Evolutionary conservation across 2,797 vertebrate genomes (phyloP).

Genomic region (Phrynocephalus vlangalii): DNA sequence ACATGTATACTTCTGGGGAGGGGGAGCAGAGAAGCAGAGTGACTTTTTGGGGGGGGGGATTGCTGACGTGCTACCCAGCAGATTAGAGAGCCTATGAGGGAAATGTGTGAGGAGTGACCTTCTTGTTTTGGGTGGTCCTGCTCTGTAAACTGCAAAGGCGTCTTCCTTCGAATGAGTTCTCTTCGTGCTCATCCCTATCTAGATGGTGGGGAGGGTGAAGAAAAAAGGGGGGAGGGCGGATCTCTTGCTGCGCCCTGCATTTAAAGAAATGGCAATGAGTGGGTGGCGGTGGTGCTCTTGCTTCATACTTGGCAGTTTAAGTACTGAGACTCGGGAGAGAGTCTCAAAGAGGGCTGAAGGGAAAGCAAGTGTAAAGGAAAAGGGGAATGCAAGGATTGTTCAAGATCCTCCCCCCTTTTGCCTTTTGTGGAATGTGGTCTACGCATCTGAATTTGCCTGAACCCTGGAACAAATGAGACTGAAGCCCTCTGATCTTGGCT

Average conservation of each 20-base stretch:
- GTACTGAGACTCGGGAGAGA: constrained; percentile 48
- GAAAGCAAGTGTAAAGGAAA: constrained; percentile 34
- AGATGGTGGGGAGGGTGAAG: constrained; percentile 57
- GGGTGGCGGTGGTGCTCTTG: constrained; percentile 64
- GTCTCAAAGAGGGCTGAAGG: constrained; percentile 29
- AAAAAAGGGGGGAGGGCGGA: not conserved
- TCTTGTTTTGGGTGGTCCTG: constrained; percentile 79
- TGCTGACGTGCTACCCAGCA: constrained; percentile 69
- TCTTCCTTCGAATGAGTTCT: constrained; percentile 77
- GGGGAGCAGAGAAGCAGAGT: not conserved
- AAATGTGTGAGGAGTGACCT: constrained; percentile 62
- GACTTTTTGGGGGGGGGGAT: constrained; percentile 72
- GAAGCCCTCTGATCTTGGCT: not conserved
- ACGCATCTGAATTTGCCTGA: not conserved
- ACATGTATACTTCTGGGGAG: constrained; percentile 58
- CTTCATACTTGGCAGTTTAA: constrained; percentile 65
- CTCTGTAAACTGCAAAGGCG: constrained; percentile 72
- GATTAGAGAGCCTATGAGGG: constrained; percentile 64
- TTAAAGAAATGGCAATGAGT: constrained; percentile 74
- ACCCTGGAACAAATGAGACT: not conserved
- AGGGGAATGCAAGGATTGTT: constrained; percentile 16
- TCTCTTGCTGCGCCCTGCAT: constrained; percentile 71
- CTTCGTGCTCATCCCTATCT: constrained; percentile 73
- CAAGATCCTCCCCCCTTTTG: constrained; percentile 39
- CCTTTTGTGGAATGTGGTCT: not conserved